Conservation (phyloP, 2,797 vertebrate genomes). For the Schizothorax lantsangensis region DNA sequence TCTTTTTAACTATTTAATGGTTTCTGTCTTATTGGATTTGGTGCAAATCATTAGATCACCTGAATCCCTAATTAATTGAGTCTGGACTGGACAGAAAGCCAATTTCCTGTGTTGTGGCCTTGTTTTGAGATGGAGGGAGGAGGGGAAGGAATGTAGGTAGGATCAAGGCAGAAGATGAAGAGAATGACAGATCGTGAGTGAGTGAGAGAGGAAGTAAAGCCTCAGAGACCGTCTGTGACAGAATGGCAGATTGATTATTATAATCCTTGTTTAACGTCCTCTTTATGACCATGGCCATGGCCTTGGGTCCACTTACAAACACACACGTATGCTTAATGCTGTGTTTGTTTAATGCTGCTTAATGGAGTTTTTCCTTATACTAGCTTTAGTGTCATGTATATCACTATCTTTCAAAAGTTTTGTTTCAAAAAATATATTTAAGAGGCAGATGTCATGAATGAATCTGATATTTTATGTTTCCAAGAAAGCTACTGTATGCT, state of each 20-base stretch:
- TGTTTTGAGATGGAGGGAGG: constrained; percentile 14
- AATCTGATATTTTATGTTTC: not conserved
- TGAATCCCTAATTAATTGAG: constrained; percentile 38
- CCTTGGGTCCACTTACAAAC: constrained; percentile 65
- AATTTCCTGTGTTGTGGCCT: constrained; percentile 26
- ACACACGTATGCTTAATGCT: constrained; percentile 28
- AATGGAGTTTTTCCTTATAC: not conserved
- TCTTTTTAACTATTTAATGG: constrained; percentile 41
- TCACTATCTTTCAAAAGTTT: not conserved
- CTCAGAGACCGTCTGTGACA: constrained; percentile 20
- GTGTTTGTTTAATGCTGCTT: not conserved
- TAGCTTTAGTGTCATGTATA: not conserved
- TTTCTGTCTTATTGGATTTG: constrained; percentile 32
- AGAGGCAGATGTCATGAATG: not conserved
- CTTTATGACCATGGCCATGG: constrained; percentile 66
- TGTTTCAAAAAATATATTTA: not conserved
- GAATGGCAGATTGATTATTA: constrained; percentile 72
- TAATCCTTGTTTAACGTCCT: constrained; percentile 77
- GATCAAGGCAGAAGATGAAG: constrained; percentile 12
- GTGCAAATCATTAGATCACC: not conserved
- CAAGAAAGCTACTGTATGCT: no score
- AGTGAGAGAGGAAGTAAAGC: constrained; percentile 21
- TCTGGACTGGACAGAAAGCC: constrained; percentile 30
- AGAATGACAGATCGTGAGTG: constrained; percentile 24
- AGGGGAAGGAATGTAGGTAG: constrained; percentile 13